These are phyloP conservation scores for Erpobdella octoculata DNA, from an alignment of 2,888 invertebrate genomes.

Conservation along the genomic window DNA sequence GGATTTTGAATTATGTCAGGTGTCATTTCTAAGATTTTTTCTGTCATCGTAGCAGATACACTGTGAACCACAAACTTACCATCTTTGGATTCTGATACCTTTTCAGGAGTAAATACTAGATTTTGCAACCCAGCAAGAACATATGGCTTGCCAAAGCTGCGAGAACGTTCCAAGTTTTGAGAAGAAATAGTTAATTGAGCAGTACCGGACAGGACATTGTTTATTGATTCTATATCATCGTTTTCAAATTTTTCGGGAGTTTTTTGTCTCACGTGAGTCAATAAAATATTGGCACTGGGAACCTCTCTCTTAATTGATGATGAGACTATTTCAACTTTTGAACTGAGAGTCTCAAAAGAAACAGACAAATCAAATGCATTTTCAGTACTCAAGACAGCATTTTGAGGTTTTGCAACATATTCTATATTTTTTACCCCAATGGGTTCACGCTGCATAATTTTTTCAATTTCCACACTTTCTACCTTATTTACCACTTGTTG, in stretches of 20 bases:
- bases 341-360: no score
- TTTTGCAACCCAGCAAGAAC: background rate
- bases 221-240: background rate
- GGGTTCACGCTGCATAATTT: no score
- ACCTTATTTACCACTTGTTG: no score
- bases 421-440: no score
- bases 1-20: background rate
- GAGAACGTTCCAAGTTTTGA: background rate
- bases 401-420: no score
- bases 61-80: background rate
- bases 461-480: no score
- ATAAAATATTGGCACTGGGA: background rate
- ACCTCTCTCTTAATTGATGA: no score
- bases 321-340: no score
- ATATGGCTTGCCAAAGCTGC: background rate
- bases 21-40: background rate
- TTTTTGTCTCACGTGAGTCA: background rate
- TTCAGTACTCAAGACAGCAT: no score
- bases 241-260: background rate
- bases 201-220: no score
- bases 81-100: background rate
- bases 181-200: no score
- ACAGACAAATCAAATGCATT: no score
- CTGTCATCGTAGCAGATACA: background rate
- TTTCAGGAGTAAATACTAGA: background rate